These are phyloP conservation scores for Triplophysa siluroides DNA, from an alignment of 2,113 vertebrate genomes.

Conservation along the genomic window DNA sequence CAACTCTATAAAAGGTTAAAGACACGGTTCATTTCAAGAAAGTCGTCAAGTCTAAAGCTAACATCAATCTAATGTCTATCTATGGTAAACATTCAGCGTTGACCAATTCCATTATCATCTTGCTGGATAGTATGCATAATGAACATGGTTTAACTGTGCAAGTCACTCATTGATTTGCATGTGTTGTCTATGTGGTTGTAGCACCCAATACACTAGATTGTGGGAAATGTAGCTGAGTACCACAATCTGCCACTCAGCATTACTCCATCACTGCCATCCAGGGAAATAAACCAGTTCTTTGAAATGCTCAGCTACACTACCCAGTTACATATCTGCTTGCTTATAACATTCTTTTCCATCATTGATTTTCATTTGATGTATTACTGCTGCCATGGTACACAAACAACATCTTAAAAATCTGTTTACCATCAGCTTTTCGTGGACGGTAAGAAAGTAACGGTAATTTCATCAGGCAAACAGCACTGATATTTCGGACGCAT, in stretches of 20 bases:
- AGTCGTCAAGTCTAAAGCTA: not conserved
- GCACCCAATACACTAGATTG: not conserved
- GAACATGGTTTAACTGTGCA: not conserved
- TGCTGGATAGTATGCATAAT: not conserved
- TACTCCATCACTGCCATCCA: not conserved
- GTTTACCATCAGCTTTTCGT: no score
- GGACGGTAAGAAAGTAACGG: no score
- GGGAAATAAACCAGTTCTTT: conserved; percentile 13
- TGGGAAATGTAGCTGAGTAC: not conserved
- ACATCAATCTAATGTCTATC: not conserved
- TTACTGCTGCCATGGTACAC: no score
- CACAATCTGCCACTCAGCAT: not conserved
- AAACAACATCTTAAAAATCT: no score
- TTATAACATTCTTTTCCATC: no score
- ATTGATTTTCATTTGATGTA: no score
- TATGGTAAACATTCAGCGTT: not conserved
- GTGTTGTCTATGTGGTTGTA: not conserved
- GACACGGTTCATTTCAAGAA: conserved; percentile 13
- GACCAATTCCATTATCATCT: not conserved
- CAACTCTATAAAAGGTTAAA: conserved; percentile 74
- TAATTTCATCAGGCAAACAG: no score
- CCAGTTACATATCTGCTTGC: not conserved
- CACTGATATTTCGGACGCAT: no score
- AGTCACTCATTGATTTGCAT: not conserved
- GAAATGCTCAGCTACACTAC: not conserved